Conservation (phyloP, 2,888 invertebrate species). For the Chloroclystis v-ata region DNA sequence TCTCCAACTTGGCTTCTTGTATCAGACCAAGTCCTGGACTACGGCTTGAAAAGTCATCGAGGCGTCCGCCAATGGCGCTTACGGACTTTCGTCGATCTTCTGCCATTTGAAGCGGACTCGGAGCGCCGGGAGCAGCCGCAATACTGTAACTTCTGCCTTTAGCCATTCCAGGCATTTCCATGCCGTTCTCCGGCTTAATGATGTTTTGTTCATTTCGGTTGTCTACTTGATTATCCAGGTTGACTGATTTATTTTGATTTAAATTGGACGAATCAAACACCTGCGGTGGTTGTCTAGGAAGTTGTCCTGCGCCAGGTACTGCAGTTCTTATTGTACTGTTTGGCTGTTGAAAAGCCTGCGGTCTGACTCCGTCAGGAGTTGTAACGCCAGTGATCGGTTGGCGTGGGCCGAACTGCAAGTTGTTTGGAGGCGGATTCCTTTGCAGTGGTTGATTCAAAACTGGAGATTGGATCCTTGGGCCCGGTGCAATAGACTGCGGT, state of each 20-base stretch:
- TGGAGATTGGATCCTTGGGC: constrained; percentile 54
- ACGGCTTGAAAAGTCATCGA: constrained; percentile 59
- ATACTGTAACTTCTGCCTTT: constrained; percentile 77
- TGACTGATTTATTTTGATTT: constrained; percentile 60
- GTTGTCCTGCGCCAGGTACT: constrained; percentile 37
- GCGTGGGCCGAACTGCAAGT: constrained; percentile 71
- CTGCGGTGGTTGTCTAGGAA: constrained; percentile 67
- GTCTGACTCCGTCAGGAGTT: constrained; percentile 58
- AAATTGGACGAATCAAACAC: constrained; percentile 55
- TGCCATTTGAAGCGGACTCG: constrained; percentile 62
- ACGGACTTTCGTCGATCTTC: constrained; percentile 75
- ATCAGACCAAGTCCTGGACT: constrained; percentile 67
- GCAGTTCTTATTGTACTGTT: constrained; percentile 56
- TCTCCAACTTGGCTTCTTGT: constrained; percentile 66
- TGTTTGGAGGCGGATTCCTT: constrained; percentile 69
- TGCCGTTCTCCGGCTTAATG: constrained; percentile 56
- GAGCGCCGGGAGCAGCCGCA: constrained; percentile 69
- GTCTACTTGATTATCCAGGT: constrained; percentile 66
- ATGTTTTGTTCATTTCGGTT: constrained; percentile 51
- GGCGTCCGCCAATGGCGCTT: constrained; percentile 65
- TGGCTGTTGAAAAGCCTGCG: constrained; percentile 42
- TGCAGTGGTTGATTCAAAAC: constrained; percentile 50
- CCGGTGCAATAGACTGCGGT: constrained; percentile 58
- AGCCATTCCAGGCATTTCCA: constrained; percentile 61
- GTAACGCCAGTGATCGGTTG: constrained; percentile 53